Evolutionary conservation across 2,797 vertebrate species (phyloP), one percentile per base, ranked within the genome.

Genomic region (Ambastaia sidthimunki): DNA sequence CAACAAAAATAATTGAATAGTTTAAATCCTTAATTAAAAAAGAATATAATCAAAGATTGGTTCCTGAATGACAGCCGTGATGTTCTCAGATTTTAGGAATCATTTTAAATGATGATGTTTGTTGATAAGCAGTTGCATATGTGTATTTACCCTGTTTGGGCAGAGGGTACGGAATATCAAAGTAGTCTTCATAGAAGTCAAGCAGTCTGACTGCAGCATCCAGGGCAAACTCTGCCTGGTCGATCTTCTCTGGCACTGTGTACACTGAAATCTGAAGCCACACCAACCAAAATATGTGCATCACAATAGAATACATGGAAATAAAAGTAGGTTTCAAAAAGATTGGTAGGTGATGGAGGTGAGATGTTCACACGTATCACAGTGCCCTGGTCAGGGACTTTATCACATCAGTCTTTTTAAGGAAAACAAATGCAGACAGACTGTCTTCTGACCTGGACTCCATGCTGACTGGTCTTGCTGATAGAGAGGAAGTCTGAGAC

Each of bases 181-280:
- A 98, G 86, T 95, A 98, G 83, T 95, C 94, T n/a, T 98, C 96
- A 41, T 94, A 98, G 89, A 98, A 97, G 80, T 98, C 96, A 70
- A 97, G 79, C 76, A 97, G 94, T 84, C 92, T 97, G 52, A 96
- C 94, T 0, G 97, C 97, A 18, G 94, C 93, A 12, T 96, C 91
- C 90, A 98, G 83, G 0, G 96, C 95, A 63, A 94, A 97, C 25
- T 89, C 84, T 0, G 96, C 94, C 88, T 98, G 96, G 59, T 93
- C 70, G 12, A 97, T 96, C 90, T 96, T 97, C 77, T 97, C 94
- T 34, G 96, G 93, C 2, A 93, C 94, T 3, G 95, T 76, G 23
- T 97, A 98, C 19, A 98, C 82, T 0, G 96, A 95, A 81, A 98
- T 93, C 97, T 98, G 85, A 81, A 23, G 37, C 18, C n/a, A 28